These are phyloP conservation scores for Sarotherodon lohbergeri DNA, from an alignment of 2,113 vertebrate species.

Conservation along the genomic window DNA sequence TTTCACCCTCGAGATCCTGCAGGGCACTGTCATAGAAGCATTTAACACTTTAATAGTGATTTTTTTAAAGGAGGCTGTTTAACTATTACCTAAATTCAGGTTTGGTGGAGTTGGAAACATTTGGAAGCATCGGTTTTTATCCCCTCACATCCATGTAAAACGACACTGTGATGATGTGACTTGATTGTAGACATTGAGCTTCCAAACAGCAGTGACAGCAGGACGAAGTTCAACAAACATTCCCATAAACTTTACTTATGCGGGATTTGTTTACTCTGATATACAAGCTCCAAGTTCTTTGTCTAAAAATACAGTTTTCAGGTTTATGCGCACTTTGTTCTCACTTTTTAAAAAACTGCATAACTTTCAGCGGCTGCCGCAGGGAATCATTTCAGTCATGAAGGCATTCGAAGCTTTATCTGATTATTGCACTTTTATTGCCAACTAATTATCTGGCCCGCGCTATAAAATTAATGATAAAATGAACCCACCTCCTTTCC, in stretches of 20 bases:
- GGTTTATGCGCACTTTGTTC: background rate
- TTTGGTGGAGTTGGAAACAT: background rate
- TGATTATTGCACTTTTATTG: background rate
- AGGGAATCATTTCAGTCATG: background rate
- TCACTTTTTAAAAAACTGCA: background rate
- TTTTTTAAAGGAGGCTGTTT: background rate
- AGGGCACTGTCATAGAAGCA: background rate
- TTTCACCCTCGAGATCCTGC: background rate
- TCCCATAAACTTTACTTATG: background rate
- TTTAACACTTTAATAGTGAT: background rate
- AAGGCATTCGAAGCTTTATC: background rate
- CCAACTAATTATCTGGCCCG: background rate
- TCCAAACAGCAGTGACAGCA: background rate
- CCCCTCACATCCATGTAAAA: background rate
- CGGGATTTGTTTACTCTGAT: background rate
- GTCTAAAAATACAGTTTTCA: background rate
- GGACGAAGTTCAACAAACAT: background rate
- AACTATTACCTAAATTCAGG: background rate
- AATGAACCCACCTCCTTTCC: background rate
- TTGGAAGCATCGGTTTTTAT: background rate
- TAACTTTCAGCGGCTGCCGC: background rate
- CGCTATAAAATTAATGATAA: background rate
- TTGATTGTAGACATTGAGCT: background rate
- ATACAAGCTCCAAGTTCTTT: background rate
- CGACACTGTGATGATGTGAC: background rate